A percentile compares a stretch with the other conserved stretches of the same genome.
phyloP scores from a whole-genome alignment of 2,797 vertebrate genomes.

The Neosilurus mollespiculum region DNA sequence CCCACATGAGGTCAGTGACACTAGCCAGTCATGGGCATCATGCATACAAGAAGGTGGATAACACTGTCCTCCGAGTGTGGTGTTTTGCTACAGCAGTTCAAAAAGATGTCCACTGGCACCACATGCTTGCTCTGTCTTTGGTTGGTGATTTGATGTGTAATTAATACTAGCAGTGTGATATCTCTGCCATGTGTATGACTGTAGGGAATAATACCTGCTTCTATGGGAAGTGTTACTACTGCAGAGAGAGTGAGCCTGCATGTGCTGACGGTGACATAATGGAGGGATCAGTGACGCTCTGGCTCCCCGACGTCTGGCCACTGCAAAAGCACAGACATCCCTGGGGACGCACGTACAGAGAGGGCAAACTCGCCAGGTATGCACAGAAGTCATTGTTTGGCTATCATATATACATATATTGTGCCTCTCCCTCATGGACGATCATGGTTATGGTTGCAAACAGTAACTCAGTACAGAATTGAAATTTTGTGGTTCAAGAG shows the following conservation, averaged over 20 bases:
- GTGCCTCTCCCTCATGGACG: background rate
- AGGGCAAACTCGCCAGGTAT: conserved; percentile 96
- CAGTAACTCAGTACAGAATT: background rate
- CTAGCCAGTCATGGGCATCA: no score
- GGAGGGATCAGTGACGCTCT: conserved; percentile 94
- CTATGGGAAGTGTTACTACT: conserved; percentile 99
- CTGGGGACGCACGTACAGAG: conserved; percentile 95
- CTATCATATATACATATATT: background rate
- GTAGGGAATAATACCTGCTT: conserved; percentile 96
- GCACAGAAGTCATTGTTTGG: conserved; percentile 4
- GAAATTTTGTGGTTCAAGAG: no score
- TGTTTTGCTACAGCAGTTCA: no score
- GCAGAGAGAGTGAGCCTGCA: conserved; percentile 93
- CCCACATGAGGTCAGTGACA: no score
- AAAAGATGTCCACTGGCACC: no score
- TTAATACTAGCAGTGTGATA: conserved; percentile 11
- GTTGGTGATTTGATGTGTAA: no score
- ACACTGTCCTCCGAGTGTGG: no score
- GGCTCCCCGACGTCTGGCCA: conserved; percentile 97
- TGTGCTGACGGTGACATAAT: conserved; percentile 90
- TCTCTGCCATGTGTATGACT: conserved; percentile 9
- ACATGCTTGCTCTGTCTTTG: no score
- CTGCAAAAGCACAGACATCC: conserved; percentile 97
- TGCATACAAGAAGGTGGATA: no score
- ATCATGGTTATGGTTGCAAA: background rate